Base-by-base conservation (phyloP, 2,888 invertebrate genomes). In the Brenthis hecate region DNA sequence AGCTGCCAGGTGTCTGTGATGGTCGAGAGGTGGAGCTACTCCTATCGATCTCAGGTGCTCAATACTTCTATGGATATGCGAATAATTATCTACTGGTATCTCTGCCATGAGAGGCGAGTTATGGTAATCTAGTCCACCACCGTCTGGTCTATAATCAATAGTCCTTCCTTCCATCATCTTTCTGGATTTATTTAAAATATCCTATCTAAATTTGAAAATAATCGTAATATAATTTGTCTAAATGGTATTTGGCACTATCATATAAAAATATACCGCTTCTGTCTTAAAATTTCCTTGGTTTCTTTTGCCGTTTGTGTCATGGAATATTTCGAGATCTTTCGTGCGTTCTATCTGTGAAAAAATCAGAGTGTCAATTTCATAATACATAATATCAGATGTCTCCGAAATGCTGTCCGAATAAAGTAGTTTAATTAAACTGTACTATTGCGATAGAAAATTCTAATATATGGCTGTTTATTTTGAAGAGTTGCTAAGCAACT, bases 91-190 rank as follows among this genome's bases (percentile, higher is more conserved):
- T 76, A 94, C 85, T 51, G 95, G 95, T 81, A 95, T 95, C 86
- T 95, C 95, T 0, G 95, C 95, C 92, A 95, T 95, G 14, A 95
- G 81, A 11, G 95, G 95, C 14, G 95, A 95, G 80, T 95, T 95
- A 82, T 95, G 95, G 83, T 95, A 95, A 79, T 95, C 95, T 71
- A 95, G 88, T 51, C 95, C 95, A 68, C 94, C 94, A 79, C 95
- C 94, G 72, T 93, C 93, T 54, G 93, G 89, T 78, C 93, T 85
- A 77, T 93, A 93, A 76, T 93, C 93, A 75, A 93, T 92, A 56
- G 93, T 93, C 80, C 93, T 82, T 79, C 93, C 93, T 89, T 93
- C 93, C 93, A 93, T 93, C 92, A 92, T 92, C 84, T 90, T 91
- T 84, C 78, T 75, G 78, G 53, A 55, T 56, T 69, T 66, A 66